These are phyloP conservation scores for Vulpes lagopus DNA, from an alignment of 2,113 vertebrate species.

Conservation along the genomic window DNA sequence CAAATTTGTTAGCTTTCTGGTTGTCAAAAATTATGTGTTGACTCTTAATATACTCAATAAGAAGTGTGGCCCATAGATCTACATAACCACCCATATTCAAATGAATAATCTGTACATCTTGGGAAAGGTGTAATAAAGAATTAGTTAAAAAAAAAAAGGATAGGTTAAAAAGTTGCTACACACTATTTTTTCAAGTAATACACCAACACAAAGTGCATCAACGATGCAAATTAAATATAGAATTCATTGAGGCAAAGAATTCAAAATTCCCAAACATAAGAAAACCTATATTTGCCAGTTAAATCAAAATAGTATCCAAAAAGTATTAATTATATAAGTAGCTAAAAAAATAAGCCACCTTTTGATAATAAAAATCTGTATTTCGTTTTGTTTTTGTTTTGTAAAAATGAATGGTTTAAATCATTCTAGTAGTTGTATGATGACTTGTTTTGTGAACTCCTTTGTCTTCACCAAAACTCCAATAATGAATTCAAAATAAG, in stretches of 20 bases:
- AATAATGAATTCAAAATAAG: conserved; percentile 39
- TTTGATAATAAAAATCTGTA: conserved; percentile 11
- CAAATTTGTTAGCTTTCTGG: background rate
- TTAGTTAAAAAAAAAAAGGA: background rate
- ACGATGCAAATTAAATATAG: background rate
- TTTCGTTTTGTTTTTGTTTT: background rate
- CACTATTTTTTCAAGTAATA: background rate
- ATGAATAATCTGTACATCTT: conserved; percentile 12
- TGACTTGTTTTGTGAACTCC: background rate
- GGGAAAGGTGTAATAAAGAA: background rate
- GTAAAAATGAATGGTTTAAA: conserved; percentile 38
- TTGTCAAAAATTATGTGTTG: background rate
- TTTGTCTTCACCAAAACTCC: conserved; percentile 35
- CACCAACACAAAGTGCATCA: background rate
- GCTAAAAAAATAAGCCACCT: background rate
- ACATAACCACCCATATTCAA: background rate
- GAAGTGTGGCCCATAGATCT: background rate
- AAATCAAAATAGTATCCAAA: background rate
- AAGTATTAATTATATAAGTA: background rate
- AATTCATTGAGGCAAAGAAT: conserved; percentile 28
- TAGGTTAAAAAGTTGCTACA: background rate
- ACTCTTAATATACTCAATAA: conserved; percentile 18
- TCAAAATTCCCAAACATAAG: background rate
- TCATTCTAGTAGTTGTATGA: background rate
- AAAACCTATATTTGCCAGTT: conserved; percentile 15